Conservation (phyloP, 2,797 vertebrate species). For the Tenualosa thibaudeaui region DNA sequence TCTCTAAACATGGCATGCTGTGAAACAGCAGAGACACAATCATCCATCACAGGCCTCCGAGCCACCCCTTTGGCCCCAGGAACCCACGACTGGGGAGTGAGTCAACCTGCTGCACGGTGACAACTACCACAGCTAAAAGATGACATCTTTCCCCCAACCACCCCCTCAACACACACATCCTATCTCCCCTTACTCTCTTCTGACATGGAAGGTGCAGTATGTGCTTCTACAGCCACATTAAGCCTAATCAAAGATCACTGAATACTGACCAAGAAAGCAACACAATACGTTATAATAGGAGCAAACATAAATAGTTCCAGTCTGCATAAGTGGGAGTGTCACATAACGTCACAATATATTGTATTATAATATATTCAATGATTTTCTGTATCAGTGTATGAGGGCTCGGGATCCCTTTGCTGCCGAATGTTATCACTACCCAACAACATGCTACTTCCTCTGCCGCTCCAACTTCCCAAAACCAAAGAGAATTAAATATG, state of each 20-base stretch:
- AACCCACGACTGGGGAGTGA: not conserved
- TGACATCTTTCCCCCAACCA: not conserved
- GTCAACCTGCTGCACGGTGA: not conserved
- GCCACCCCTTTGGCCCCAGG: not conserved
- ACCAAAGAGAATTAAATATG: not conserved
- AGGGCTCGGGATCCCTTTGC: not conserved
- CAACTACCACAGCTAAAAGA: not conserved
- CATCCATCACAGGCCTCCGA: conserved; percentile 12
- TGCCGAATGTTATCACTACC: not conserved
- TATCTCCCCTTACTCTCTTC: not conserved
- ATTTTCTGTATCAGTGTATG: too few species aligned
- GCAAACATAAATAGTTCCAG: too few species aligned
- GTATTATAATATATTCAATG: too few species aligned
- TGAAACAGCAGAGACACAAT: conserved; percentile 14
- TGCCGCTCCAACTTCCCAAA: not conserved
- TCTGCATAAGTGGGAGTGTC: too few species aligned
- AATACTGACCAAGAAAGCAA: too few species aligned
- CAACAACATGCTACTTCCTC: not conserved
- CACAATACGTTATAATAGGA: too few species aligned
- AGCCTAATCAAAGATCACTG: not conserved
- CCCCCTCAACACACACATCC: not conserved
- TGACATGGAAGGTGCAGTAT: not conserved
- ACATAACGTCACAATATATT: too few species aligned
- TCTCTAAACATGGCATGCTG: conserved; percentile 12
- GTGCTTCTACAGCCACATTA: not conserved